Conservation (phyloP, 2,797 vertebrate species). For the Crocodylus rhombifer region DNA sequence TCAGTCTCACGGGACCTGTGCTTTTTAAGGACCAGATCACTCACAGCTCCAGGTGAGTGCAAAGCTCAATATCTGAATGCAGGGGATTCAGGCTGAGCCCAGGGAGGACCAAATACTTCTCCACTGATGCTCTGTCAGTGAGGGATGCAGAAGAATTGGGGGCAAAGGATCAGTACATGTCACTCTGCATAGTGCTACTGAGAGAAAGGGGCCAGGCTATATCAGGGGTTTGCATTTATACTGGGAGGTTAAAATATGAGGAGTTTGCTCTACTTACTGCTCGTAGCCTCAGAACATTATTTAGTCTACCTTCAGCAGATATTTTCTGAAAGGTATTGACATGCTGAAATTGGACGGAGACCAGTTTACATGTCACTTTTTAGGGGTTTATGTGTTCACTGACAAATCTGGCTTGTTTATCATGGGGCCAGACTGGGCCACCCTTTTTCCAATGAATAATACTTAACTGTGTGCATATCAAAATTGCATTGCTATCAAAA, state of each 20-base stretch:
- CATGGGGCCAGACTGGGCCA: not conserved
- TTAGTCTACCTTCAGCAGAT: not conserved
- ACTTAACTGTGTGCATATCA: not conserved
- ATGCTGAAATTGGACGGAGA: not conserved
- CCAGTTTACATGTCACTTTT: not conserved
- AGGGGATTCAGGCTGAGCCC: not conserved
- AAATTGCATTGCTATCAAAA: not conserved
- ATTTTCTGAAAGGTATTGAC: no score
- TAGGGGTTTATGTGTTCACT: not conserved
- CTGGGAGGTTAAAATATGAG: not conserved
- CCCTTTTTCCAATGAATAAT: not conserved
- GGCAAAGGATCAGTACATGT: not conserved
- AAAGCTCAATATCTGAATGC: not conserved
- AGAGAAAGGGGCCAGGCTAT: not conserved
- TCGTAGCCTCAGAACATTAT: not conserved
- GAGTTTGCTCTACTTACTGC: not conserved
- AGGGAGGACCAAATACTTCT: not conserved
- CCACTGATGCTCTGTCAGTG: not conserved
- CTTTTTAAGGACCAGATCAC: constrained; percentile 12
- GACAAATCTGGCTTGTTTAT: not conserved
- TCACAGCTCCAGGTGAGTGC: constrained; percentile 72
- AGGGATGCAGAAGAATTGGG: not conserved
- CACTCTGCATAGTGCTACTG: not conserved
- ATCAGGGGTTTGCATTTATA: not conserved
- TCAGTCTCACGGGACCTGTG: constrained; percentile 22